Evolutionary conservation across 2,888 invertebrate species (phyloP).

Genomic region (Hymenopus coronatus): DNA sequence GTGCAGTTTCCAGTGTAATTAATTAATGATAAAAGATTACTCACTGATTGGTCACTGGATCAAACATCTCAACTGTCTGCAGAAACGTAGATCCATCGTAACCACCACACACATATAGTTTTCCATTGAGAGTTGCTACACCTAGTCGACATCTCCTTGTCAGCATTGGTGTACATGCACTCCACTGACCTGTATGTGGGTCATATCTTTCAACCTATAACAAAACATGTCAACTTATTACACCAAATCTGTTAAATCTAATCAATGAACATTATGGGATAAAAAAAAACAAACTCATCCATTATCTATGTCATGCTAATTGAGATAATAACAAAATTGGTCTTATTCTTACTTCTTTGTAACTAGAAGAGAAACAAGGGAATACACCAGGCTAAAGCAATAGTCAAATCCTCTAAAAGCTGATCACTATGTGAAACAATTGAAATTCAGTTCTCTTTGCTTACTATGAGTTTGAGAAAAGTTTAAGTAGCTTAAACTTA

Average conservation of each 20-base stretch:
- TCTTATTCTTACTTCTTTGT: no score
- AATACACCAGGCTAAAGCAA: no score
- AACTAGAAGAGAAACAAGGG: no score
- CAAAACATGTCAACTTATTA: constrained; percentile 8
- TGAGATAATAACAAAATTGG: no score
- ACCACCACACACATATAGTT: constrained; percentile 80
- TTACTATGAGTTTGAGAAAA: no score
- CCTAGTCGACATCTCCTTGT: constrained; percentile 79
- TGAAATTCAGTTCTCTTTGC: no score
- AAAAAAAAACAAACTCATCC: no score
- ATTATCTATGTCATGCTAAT: no score
- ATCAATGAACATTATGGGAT: neutral
- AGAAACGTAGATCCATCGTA: constrained; percentile 83
- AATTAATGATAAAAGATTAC: constrained; percentile 36
- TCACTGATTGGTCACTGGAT: constrained; percentile 66
- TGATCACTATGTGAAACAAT: no score
- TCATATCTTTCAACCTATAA: constrained; percentile 71
- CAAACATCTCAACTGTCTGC: constrained; percentile 76
- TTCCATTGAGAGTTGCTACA: constrained; percentile 75
- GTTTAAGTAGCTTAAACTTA: no score
- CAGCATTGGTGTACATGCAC: constrained; percentile 72
- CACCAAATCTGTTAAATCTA: neutral
- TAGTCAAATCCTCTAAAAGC: no score
- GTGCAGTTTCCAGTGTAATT: no score
- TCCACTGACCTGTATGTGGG: constrained; percentile 70